Base-by-base conservation (phyloP, 2,797 vertebrate species). In the Rhinophrynus dorsalis region DNA sequence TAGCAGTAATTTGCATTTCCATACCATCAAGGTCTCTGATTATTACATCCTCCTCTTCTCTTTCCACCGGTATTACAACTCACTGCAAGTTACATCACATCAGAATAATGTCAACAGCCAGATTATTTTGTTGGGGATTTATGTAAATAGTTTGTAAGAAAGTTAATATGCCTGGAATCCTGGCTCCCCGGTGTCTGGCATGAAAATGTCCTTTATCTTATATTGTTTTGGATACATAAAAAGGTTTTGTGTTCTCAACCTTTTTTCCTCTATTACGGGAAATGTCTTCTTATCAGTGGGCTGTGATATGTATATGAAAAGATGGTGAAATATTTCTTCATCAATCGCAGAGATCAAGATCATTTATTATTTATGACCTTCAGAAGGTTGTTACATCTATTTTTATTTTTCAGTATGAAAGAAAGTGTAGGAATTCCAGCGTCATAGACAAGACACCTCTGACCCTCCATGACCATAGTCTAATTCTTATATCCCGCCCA, bases 171-270 rank as follows among this genome's bases (percentile, higher is more conserved):
- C 40, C 47, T 40, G 48, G 50, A 45, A 62, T 37, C 3, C 58
- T 62, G 67, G 50, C 58, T 70, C 58, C 58, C 29, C 17, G 6
- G 37, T 55, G 67, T 62, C 67, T 63, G 67, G 20, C 37, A 32
- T 33, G 18, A 27, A 30, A 44, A 44, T 26, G 6, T 18, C 45
- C 40, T 52, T 52, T 52, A 33, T 54, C 20, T 23, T 30, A 23
- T 30, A 50, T 40, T 68, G 35, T 54, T 69, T 17, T 40, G 13
- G 40, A 13, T 47, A 50, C 38, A 69, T 61, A 59, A 51, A 42
- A 32, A 61, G 45, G 67, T 54, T 68, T 32, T 38, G 32, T 17
- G 33, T 47, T 44, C 45, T 60, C 56, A 23, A 26, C 18, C 24
- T 54, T 29, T n/a, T n/a, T n/a, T n/a, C 32, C 38, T 35, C 17